These are phyloP conservation scores for Tetramorium parvispinum DNA, from an alignment of 1,140 invertebrate species.

Conservation along the genomic window DNA sequence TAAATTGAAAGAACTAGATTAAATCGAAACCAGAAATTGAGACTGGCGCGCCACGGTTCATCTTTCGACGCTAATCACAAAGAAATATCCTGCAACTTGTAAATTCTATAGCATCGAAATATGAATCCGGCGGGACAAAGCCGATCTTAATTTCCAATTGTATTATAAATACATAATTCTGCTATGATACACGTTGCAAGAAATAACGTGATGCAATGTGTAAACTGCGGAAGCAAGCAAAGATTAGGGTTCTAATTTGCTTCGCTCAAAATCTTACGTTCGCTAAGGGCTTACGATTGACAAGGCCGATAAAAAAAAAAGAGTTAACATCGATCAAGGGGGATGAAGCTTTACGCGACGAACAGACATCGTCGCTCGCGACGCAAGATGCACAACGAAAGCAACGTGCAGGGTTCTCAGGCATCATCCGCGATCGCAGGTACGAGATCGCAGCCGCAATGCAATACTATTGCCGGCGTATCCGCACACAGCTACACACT, in stretches of 20 bases:
- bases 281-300: neutral
- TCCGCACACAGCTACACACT: slow-evolving; percentile 22
- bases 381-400: slow-evolving; percentile 38
- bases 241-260: neutral
- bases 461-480: neutral
- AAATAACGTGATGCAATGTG: slow-evolving; percentile 1
- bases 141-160: slow-evolving; percentile 26
- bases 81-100: neutral
- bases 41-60: neutral
- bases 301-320: no score
- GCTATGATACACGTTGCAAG: neutral
- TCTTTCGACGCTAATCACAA: neutral
- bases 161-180: neutral
- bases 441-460: neutral
- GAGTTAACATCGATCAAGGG: neutral
- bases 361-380: neutral
- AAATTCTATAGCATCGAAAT: neutral
- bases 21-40: neutral
- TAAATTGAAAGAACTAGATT: slow-evolving; percentile 8
- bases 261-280: slow-evolving; percentile 5
- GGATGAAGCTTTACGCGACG: neutral
- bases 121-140: neutral
- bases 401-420: slow-evolving; percentile 33
- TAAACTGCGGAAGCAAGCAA: slow-evolving; percentile 26
- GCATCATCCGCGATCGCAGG: neutral